A percentile compares a stretch with the other conserved stretches of the same genome.
These are phyloP conservation scores for Enteromius mattozi DNA, from an alignment of 2,797 vertebrate genomes.

Conservation along the genomic window DNA sequence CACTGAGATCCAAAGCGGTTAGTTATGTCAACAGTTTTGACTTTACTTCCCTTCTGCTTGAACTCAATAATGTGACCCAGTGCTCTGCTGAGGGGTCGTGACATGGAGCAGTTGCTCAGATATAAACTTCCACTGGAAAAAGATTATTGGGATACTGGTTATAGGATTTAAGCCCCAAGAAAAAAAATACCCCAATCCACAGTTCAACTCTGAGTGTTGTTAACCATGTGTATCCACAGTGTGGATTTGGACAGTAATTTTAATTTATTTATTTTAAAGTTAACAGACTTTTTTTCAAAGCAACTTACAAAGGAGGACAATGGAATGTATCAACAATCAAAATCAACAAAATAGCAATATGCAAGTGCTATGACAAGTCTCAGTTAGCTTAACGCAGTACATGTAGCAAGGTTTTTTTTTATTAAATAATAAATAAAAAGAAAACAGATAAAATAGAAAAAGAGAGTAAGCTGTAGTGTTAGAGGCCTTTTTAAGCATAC, in stretches of 20 bases:
- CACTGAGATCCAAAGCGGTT: constrained; percentile 26
- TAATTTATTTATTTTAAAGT: no score
- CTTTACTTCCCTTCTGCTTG: constrained; percentile 39
- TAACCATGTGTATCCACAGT: not conserved
- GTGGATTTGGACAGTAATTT: not conserved
- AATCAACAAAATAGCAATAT: no score
- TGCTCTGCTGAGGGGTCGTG: constrained; percentile 18
- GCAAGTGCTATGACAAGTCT: no score
- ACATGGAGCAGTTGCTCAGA: constrained; percentile 10
- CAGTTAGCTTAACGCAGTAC: no score
- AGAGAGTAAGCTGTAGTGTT: no score
- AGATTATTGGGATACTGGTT: not conserved
- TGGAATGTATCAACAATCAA: no score
- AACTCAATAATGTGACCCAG: constrained; percentile 41
- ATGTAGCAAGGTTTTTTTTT: no score
- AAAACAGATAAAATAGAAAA: no score
- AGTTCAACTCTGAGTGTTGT: not conserved
- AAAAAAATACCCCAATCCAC: not conserved
- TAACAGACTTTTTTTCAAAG: no score
- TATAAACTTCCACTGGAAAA: constrained; percentile 21
- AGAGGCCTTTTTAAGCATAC: no score
- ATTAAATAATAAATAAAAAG: no score
- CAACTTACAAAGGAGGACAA: no score
- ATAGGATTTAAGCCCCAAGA: not conserved
- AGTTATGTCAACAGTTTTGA: constrained; percentile 48